Evolutionary conservation across 2,797 vertebrate genomes (phyloP), one percentile per base, ranked within the genome.

Genomic region (Uromys caudimaculatus): DNA sequence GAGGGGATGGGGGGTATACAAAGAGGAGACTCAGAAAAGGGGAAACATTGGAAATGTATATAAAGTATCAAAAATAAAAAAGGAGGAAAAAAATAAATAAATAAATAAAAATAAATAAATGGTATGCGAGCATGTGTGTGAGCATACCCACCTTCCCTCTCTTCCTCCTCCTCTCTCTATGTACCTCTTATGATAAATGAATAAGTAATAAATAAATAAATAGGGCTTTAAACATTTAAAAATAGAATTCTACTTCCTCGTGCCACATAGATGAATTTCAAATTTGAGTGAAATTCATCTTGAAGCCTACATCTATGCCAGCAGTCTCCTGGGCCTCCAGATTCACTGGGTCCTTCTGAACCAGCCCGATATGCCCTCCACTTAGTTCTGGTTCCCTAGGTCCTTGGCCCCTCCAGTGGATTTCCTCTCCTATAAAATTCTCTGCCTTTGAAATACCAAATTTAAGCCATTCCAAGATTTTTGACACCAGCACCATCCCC

Each of bases 361-460:
- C 7, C 81, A 83, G 38, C 56, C 56, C 4, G 0, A 8, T 41
- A 10, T 10, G 8, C 14, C 4, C 7, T 44, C 56, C 8, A 3
- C 38, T 41, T 14, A 0, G 81, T 83, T 60, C 24, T 60, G 54
- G 6, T 58, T 58, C 54, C 54, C 54, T 82, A 14, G 38, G 9
- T 24, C 71, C 24, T 47, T 29, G 73, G 14, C 7, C 35, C 35
- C 38, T 83, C 38, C 56, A 4, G 7, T 60, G 23, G 79, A 56
- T 82, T 17, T 82, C 24, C 56, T 83, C 56, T 29, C 38, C 21
- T 27, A 81, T 41, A 81, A 56, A 81, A 58, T 8, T 8, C 13
- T 60, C 79, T 82, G 56, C 6, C 56, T 60, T 82, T 82, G 52
- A 60, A 60, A 56, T 24, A 29, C 56, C n/a, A 9, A 58, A 58